Evolutionary conservation across 2,113 vertebrate species (phyloP).

Genomic region (Tragelaphus imberbis): DNA sequence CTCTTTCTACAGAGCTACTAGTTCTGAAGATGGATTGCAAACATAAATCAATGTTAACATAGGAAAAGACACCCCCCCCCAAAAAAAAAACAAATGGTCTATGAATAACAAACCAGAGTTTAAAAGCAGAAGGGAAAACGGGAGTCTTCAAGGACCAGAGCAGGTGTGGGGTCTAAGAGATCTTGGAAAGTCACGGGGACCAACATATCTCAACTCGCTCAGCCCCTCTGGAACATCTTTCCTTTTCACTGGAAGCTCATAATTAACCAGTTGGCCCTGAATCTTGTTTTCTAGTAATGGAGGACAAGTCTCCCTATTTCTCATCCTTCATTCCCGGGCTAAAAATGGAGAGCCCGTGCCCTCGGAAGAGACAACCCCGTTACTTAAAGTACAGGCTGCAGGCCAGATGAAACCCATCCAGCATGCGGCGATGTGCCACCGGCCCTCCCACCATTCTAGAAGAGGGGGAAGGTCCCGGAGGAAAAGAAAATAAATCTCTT

Average conservation of each 20-base stretch:
- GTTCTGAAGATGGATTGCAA: not conserved
- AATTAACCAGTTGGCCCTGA: conserved; percentile 61
- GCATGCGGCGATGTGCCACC: not conserved
- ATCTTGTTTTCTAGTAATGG: conserved; percentile 69
- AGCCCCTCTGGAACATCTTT: conserved; percentile 9
- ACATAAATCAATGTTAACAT: not conserved
- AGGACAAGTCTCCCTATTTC: conserved; percentile 48
- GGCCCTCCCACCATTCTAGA: conserved; percentile 42
- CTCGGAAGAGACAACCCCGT: conserved; percentile 46
- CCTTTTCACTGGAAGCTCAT: conserved; percentile 33
- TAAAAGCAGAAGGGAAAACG: not conserved
- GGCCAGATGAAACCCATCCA: conserved; percentile 66
- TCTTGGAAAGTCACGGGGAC: not conserved
- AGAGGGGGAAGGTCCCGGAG: not conserved
- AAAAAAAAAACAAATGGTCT: not conserved
- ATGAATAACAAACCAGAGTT: conserved; percentile 17
- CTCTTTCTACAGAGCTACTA: not conserved
- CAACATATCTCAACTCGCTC: not conserved
- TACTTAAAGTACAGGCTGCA: conserved; percentile 49
- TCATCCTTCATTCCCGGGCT: conserved; percentile 48
- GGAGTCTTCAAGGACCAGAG: not conserved
- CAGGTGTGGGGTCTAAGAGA: not conserved
- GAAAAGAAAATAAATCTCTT: conserved; percentile 40
- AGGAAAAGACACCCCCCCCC: not conserved
- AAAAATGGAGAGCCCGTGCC: conserved; percentile 51